Percentiles rank a stretch among this genome's conserved stretches.
Evolutionary conservation across 2,113 vertebrate genomes (phyloP).

Genomic region (Calyptomena viridis): DNA sequence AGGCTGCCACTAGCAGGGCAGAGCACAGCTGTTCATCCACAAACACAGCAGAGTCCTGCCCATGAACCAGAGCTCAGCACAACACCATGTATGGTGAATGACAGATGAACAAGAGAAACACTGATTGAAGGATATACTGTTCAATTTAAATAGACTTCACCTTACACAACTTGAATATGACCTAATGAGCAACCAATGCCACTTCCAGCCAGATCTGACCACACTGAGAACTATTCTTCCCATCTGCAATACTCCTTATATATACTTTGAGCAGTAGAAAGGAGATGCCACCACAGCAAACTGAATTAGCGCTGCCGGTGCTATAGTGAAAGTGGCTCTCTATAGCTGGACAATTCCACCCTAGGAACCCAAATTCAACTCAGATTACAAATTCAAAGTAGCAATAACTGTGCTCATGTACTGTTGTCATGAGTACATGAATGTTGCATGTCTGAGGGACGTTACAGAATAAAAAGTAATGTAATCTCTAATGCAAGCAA

Average conservation of each 20-base stretch:
- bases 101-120: background rate
- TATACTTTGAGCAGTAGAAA: background rate
- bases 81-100: background rate
- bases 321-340: background rate
- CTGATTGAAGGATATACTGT: background rate
- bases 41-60: background rate
- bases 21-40: background rate
- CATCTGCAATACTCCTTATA: no score
- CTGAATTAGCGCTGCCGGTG: background rate
- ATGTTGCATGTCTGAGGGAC: background rate
- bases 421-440: background rate
- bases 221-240: background rate
- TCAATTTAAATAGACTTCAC: background rate
- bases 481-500: background rate
- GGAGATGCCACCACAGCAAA: background rate
- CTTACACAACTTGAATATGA: background rate
- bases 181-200: background rate
- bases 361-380: background rate
- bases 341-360: background rate
- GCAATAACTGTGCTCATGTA: background rate
- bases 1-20: background rate
- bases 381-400: background rate
- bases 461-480: background rate
- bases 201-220: background rate
- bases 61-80: background rate